Conservation (phyloP, 2,888 invertebrate species). For the Dasysyrphus albostriatus region DNA sequence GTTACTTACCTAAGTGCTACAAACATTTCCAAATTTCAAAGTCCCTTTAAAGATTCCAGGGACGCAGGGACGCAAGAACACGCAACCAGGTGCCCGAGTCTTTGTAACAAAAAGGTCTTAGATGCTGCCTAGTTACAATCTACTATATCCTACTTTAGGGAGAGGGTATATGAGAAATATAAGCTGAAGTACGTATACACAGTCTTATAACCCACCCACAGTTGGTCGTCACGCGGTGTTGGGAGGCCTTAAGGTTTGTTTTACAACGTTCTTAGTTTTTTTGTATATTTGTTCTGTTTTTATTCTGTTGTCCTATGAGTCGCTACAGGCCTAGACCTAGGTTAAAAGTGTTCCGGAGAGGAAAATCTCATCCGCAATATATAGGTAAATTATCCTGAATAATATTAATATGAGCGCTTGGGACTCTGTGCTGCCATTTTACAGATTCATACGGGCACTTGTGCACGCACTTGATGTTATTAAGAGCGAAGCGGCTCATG, state of each 20-base stretch:
- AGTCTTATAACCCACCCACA: conserved; percentile 57
- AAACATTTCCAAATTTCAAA: conserved; percentile 38
- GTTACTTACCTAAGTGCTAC: conserved; percentile 41
- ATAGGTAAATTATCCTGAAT: conserved; percentile 73
- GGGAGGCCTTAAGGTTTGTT: conserved; percentile 63
- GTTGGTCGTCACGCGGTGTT: conserved; percentile 39
- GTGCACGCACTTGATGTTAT: conserved; percentile 76
- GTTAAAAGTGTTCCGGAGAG: conserved; percentile 67
- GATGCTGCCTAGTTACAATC: conserved; percentile 69
- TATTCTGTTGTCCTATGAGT: conserved; percentile 13
- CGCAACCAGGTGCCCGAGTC: conserved; percentile 25
- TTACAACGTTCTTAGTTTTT: conserved; percentile 32
- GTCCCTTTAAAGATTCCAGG: conserved; percentile 32
- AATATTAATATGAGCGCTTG: conserved; percentile 38
- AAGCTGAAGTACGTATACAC: conserved; percentile 16
- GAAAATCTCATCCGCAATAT: conserved; percentile 73
- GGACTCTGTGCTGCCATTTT: conserved; percentile 64
- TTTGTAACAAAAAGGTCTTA: conserved; percentile 48
- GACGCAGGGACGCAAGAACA: not conserved
- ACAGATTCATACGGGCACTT: conserved; percentile 73
- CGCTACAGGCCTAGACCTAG: conserved; percentile 30
- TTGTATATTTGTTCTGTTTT: conserved; percentile 34
- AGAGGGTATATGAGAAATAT: not conserved
- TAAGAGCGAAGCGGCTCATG: conserved; percentile 70
- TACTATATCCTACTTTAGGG: conserved; percentile 21